A percentile compares a stretch with the other conserved stretches of the same genome.
These are phyloP conservation scores for Erethizon dorsatum DNA, from an alignment of 2,797 vertebrate genomes.

Conservation along the genomic window DNA sequence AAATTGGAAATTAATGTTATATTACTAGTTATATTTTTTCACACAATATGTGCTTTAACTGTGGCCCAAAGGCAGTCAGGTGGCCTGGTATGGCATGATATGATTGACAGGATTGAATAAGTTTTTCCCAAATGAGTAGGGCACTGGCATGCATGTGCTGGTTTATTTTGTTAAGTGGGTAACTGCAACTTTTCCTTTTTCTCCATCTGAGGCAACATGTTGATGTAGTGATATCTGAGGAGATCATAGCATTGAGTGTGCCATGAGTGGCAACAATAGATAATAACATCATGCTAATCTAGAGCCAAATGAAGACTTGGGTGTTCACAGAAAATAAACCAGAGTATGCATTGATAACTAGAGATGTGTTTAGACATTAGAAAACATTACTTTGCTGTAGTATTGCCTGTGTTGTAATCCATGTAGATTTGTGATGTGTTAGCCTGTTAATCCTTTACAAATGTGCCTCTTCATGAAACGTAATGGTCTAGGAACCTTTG, in stretches of 20 bases:
- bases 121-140: background rate
- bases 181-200: conserved; percentile 38
- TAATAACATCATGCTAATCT: background rate
- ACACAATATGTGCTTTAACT: background rate
- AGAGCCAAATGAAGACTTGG: background rate
- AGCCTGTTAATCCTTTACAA: background rate
- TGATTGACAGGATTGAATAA: background rate
- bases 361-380: background rate
- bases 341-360: background rate
- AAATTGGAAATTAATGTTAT: background rate
- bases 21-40: background rate
- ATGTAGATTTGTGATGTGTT: background rate
- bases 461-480: background rate
- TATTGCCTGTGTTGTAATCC: background rate
- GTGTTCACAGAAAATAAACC: background rate
- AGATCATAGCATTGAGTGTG: background rate
- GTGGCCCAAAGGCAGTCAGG: background rate
- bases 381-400: background rate
- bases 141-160: background rate
- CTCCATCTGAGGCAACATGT: background rate
- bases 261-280: background rate
- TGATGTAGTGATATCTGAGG: background rate
- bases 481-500: background rate
- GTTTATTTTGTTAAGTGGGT: conserved; percentile 6
- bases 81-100: background rate